A percentile compares a stretch with the other conserved stretches of the same genome.
Conservation (phyloP, 2,888 invertebrate genomes). For the Xylocampa areola region DNA sequence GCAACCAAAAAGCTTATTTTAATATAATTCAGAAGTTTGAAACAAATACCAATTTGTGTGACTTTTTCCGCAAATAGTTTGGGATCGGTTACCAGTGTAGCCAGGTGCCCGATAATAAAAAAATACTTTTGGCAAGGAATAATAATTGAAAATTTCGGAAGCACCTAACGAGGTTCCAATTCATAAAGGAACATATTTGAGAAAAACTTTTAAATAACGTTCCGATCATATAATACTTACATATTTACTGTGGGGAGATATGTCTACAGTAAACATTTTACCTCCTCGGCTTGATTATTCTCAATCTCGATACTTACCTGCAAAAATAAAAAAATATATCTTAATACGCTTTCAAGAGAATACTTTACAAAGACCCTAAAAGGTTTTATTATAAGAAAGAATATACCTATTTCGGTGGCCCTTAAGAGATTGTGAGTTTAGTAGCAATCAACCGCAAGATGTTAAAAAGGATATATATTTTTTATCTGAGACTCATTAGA, state of each 20-base stretch:
- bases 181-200: too few relatives aligned
- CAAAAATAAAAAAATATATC: constrained; percentile 55
- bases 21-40: too few relatives aligned
- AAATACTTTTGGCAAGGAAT: too few relatives aligned
- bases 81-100: too few relatives aligned
- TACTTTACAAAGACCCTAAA: constrained; percentile 9
- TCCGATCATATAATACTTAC: constrained; percentile 42
- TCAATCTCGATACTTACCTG: constrained; percentile 71
- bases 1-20: too few relatives aligned
- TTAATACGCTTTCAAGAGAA: constrained; percentile 24
- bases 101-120: too few relatives aligned
- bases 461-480: background rate
- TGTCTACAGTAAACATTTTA: constrained; percentile 28
- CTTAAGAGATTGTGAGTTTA: constrained; percentile 8
- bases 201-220: too few relatives aligned
- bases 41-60: too few relatives aligned
- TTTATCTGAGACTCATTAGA: background rate
- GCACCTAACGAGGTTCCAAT: too few relatives aligned
- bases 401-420: constrained; percentile 17
- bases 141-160: too few relatives aligned
- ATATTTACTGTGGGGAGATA: constrained; percentile 7
- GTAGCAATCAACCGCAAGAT: background rate
- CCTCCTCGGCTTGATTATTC: constrained; percentile 20
- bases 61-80: too few relatives aligned
- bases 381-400: constrained; percentile 16